Percentiles rank a stretch among this genome's conserved stretches.
These are phyloP conservation scores for Nebria salina DNA, from an alignment of 2,888 invertebrate species.

Conservation along the genomic window DNA sequence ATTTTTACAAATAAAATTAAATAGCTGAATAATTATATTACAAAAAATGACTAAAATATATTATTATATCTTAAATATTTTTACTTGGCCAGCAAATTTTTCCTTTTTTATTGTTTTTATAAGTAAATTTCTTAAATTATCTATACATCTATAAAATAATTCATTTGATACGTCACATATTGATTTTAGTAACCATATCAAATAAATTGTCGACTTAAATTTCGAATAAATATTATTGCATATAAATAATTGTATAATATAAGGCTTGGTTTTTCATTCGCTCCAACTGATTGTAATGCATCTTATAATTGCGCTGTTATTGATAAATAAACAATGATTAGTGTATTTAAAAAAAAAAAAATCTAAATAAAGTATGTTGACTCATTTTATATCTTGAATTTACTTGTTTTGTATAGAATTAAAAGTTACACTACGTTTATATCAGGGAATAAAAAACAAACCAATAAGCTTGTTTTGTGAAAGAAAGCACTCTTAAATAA, in stretches of 20 bases:
- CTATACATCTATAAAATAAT: not conserved
- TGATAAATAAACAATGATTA: no score
- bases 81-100: constrained; percentile 1
- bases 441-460: no score
- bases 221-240: not conserved
- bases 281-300: no score
- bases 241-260: not conserved
- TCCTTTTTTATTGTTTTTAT: not conserved
- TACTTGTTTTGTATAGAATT: no score
- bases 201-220: not conserved
- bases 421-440: no score
- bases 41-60: constrained; percentile 31
- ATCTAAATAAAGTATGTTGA: no score
- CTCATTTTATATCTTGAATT: no score
- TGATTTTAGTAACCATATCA: not conserved
- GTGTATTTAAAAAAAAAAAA: no score
- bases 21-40: constrained; percentile 13
- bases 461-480: not conserved
- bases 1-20: constrained; percentile 19
- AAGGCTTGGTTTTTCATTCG: no score
- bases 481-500: not conserved
- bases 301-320: no score
- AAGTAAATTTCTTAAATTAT: constrained; percentile 9
- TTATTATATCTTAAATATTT: constrained; percentile 1
- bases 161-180: not conserved